These are phyloP conservation scores for Otus sunia DNA, from an alignment of 2,113 vertebrate genomes.

Conservation along the genomic window DNA sequence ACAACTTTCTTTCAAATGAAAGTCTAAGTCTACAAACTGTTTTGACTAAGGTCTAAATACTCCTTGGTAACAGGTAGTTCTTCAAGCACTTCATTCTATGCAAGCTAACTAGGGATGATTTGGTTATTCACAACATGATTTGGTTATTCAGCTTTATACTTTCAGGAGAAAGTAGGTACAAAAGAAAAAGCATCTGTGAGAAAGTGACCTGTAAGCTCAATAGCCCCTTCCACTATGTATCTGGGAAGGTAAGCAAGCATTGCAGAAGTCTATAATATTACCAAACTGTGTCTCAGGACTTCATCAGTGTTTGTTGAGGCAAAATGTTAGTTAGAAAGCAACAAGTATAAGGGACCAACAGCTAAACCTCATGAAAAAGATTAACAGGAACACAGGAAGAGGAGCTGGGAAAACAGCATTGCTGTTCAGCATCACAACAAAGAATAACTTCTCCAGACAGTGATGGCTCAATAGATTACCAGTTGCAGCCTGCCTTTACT, in stretches of 20 bases:
- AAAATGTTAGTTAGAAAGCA: neutral
- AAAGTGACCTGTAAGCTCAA: constrained; percentile 15
- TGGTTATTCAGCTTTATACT: constrained; percentile 12
- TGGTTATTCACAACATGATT: constrained; percentile 35
- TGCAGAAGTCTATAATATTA: neutral
- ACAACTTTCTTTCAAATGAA: neutral
- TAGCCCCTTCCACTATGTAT: neutral
- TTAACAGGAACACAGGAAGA: neutral
- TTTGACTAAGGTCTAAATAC: neutral
- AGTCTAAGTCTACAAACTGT: neutral
- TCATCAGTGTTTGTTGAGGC: neutral
- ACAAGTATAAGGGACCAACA: constrained; percentile 19
- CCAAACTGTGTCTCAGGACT: neutral
- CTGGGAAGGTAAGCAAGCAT: neutral
- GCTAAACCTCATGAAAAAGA: constrained; percentile 1
- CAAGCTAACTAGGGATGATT: constrained; percentile 6
- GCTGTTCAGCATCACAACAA: constrained; percentile 56
- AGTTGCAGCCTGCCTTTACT: constrained; percentile 51
- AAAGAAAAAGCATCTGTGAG: neutral
- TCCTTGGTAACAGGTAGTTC: neutral
- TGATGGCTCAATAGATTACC: constrained; percentile 40
- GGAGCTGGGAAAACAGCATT: neutral
- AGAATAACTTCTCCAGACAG: constrained; percentile 42
- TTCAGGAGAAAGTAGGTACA: constrained; percentile 23
- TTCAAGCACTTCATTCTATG: neutral